Evolutionary conservation across 2,888 invertebrate genomes (phyloP).

Genomic region (Steinernema carpocapsae): DNA sequence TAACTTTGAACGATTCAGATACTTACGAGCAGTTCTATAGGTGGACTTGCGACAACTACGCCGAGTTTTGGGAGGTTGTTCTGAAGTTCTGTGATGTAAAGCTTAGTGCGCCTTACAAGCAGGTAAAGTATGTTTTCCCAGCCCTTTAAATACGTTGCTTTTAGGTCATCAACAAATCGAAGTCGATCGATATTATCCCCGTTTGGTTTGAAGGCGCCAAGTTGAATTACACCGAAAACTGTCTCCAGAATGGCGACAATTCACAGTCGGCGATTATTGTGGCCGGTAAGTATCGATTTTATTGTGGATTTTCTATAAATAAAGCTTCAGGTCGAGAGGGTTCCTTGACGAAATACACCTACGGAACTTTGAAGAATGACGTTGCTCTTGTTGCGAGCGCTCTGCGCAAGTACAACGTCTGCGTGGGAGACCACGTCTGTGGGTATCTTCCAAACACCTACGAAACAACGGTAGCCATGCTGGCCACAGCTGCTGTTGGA

Average conservation of each 20-base stretch:
- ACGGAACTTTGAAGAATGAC: slow-evolving; percentile 53
- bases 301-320: slow-evolving; percentile 18
- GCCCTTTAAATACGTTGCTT: background rate
- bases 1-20: slow-evolving; percentile 60
- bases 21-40: slow-evolving; percentile 71
- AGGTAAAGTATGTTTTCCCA: slow-evolving; percentile 35
- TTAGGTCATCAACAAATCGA: slow-evolving; percentile 70
- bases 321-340: slow-evolving; percentile 38
- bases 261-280: slow-evolving; percentile 71
- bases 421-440: slow-evolving; percentile 72
- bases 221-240: slow-evolving; percentile 73
- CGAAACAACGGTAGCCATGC: slow-evolving; percentile 73
- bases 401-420: slow-evolving; percentile 49
- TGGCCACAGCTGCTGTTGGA: slow-evolving; percentile 73
- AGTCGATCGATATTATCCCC: slow-evolving; percentile 71
- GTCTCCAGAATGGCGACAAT: slow-evolving; percentile 70
- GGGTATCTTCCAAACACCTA: slow-evolving; percentile 73
- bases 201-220: slow-evolving; percentile 73
- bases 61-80: slow-evolving; percentile 72
- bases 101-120: slow-evolving; percentile 66
- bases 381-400: slow-evolving; percentile 55
- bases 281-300: slow-evolving; percentile 68
- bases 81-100: slow-evolving; percentile 70
- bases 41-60: slow-evolving; percentile 72
- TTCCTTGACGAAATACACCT: slow-evolving; percentile 45